phyloP scores from a whole-genome alignment of 2,888 invertebrate species.

The Athripsodes cinereus region DNA sequence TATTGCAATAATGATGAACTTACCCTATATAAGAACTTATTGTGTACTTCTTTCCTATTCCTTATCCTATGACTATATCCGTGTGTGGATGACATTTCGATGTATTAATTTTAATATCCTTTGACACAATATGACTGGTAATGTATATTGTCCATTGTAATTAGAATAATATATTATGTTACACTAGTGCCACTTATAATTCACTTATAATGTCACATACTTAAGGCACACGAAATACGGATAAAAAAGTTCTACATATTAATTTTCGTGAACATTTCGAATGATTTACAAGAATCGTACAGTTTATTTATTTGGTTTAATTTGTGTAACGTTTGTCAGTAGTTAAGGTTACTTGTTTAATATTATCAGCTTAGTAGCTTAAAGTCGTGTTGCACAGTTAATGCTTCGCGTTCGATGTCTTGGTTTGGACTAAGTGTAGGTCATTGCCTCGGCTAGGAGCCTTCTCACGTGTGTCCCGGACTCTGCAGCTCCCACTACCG shows the following conservation, averaged over 20 bases:
- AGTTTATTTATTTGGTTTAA: not conserved
- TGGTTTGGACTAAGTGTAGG: constrained; percentile 23
- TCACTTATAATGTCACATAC: no score
- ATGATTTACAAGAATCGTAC: no score
- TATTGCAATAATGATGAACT: not conserved
- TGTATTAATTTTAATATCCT: not conserved
- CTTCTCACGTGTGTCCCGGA: constrained; percentile 21
- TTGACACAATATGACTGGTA: not conserved
- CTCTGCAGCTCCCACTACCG: constrained; percentile 2
- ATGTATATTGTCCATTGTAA: not conserved
- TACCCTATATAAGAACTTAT: not conserved
- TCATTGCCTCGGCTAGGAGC: constrained; percentile 23
- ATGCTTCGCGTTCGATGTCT: constrained; percentile 18
- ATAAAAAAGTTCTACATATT: no score
- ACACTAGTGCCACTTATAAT: no score
- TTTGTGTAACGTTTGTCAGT: not conserved
- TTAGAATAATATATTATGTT: not conserved
- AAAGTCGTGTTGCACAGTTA: not conserved
- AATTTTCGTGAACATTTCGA: no score
- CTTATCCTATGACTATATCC: not conserved
- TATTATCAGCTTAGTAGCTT: not conserved
- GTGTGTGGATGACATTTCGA: not conserved
- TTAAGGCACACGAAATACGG: no score
- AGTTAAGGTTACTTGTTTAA: no score
- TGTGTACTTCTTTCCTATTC: not conserved